phyloP scores from a whole-genome alignment of 2,888 invertebrate genomes.

The Rhamphomyia laevipes region DNA sequence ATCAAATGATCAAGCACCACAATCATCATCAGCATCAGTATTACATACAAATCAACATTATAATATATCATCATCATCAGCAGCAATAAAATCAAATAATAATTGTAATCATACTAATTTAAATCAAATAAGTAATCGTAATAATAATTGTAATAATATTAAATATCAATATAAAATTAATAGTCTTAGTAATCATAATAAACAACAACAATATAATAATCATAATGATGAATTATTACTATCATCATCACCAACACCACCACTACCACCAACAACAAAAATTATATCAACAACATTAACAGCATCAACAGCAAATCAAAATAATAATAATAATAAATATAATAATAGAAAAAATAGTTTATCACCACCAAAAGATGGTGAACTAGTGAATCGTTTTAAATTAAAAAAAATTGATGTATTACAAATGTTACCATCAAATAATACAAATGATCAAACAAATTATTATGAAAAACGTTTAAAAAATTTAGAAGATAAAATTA shows the following conservation, averaged over 20 bases:
- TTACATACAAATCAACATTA: background rate
- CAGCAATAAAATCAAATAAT: background rate
- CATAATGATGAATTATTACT: no score
- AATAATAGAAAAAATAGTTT: no score
- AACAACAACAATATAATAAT: no score
- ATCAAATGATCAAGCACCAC: background rate
- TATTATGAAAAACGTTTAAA: constrained; percentile 24
- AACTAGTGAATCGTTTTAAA: background rate
- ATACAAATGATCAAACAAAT: constrained; percentile 14
- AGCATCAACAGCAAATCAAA: no score
- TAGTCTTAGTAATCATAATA: no score
- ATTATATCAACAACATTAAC: no score
- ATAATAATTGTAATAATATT: no score
- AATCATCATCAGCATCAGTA: background rate
- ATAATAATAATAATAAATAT: background rate
- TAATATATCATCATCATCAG: no score
- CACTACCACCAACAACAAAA: no score
- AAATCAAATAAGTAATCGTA: no score
- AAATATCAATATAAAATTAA: no score
- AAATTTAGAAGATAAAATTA: constrained; percentile 25
- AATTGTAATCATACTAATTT: background rate
- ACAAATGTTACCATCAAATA: background rate
- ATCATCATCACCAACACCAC: no score
- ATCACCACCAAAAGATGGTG: background rate
- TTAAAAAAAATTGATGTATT: background rate